Conservation (phyloP, 2,113 vertebrate genomes). For the Actenoides hombroni region DNA sequence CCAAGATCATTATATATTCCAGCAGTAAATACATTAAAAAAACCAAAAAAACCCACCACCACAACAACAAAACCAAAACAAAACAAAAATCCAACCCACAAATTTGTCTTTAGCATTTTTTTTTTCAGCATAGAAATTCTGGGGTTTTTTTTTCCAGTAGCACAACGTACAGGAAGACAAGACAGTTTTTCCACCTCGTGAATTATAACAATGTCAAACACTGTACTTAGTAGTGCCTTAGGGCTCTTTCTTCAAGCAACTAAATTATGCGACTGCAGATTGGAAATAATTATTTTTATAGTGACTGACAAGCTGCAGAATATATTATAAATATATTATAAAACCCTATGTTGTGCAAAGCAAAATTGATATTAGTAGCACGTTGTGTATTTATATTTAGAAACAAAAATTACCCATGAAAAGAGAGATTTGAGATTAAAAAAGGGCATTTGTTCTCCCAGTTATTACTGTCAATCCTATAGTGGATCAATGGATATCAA, state of each 20-base stretch:
- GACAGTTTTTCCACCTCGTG: neutral
- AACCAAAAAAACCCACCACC: neutral
- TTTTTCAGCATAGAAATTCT: neutral
- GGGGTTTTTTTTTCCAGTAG: neutral
- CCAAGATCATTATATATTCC: neutral
- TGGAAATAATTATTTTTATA: conserved; percentile 27
- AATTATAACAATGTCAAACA: neutral
- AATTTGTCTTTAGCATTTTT: neutral
- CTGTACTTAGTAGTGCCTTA: conserved; percentile 37
- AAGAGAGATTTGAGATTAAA: neutral
- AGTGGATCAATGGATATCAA: neutral
- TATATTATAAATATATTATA: conserved; percentile 17
- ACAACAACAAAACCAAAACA: too few relatives aligned
- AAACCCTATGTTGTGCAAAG: neutral
- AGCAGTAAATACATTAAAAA: neutral
- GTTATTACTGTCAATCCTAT: neutral
- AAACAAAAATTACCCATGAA: neutral
- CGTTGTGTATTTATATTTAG: neutral
- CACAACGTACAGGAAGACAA: neutral
- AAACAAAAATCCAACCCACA: neutral
- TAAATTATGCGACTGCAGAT: conserved; percentile 45
- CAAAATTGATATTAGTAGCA: neutral
- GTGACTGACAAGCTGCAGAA: conserved; percentile 26
- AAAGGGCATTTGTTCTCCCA: neutral
- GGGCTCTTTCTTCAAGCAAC: conserved; percentile 37